Percentiles rank a stretch among this genome's conserved stretches.
Evolutionary conservation across 2,113 vertebrate species (phyloP).

Genomic region (Murina feae): DNA sequence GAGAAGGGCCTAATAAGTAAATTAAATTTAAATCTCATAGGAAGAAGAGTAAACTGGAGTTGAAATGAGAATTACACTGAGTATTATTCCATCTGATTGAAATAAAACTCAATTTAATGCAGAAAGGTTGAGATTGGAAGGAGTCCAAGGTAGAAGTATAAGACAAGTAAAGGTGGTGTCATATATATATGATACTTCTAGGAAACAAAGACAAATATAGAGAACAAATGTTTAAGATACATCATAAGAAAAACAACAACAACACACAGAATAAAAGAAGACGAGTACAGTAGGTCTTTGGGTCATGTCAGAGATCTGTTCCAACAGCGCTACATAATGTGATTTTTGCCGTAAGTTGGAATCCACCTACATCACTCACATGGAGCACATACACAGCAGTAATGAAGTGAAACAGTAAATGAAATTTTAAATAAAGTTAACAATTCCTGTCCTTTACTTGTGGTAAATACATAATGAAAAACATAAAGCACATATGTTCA

Average conservation of each 20-base stretch:
- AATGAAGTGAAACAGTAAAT: no score
- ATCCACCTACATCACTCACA: no score
- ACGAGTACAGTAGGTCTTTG: neutral
- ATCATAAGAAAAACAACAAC: neutral
- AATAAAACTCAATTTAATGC: slow-evolving; percentile 23
- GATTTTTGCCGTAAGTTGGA: no score
- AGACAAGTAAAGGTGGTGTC: neutral
- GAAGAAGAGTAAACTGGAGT: neutral
- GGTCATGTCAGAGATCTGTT: no score
- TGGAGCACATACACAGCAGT: no score
- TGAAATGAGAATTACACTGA: neutral
- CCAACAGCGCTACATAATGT: fast-evolving
- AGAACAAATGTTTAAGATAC: neutral
- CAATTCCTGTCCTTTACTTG: no score
- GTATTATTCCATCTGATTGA: neutral
- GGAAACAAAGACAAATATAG: neutral
- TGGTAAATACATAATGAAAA: no score
- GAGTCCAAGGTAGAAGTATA: neutral
- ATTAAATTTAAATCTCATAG: slow-evolving; percentile 30
- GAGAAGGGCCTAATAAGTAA: neutral
- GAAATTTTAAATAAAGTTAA: no score
- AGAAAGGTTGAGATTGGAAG: neutral
- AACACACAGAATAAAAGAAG: neutral
- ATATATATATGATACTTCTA: neutral
- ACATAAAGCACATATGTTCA: no score